Base-by-base conservation (phyloP, 2,888 invertebrate genomes). In the Lasioglossum malachurum region DNA sequence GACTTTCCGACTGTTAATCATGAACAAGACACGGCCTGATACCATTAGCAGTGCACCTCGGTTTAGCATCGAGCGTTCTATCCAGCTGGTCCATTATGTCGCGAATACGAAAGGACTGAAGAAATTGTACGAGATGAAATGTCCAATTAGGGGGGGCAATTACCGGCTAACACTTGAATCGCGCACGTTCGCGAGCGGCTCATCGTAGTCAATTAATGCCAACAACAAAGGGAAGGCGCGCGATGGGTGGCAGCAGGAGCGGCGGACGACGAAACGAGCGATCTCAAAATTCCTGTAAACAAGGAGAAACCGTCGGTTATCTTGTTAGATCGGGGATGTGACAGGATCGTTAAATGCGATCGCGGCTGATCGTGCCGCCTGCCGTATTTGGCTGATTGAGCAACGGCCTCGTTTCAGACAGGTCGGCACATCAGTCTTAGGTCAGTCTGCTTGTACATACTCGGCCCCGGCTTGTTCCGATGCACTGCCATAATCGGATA, bases 341-440 rank as follows among this genome's bases (percentile, higher is more conserved):
- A 87, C 89, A 84, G 83, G 88, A 89, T 88, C 78, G 82, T 86
- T 83, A 86, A 41, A 86, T 77, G 81, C 83, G 76, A 76, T 41
- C 78, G 57, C 74, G 72, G 35, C 49, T 71, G 80, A 53, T 60
- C 72, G 49, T 72, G 82, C 64, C 71, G 49, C 5, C 41, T 60
- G 74, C 92, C 92, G 80, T 91, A 91, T 92, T 92, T 89, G 92
- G 91, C 78, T 80, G 87, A 92, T 92, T 90, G 91, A 91, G 92
- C 89, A 90, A 92, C 86, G 88, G 75, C 88, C 89, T 88, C 87
- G 83, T 86, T 88, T 78, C 83, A 87, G 90, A 88, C 88, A 73
- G 87, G 78, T 87, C 87, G 86, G 53, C 60, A 78, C 72, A 64
- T 80, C 67, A 44, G 74, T 80, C 87, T 78, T 75, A 38, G 85